Percentiles rank a stretch among this genome's conserved stretches.
Evolutionary conservation across 2,888 invertebrate species (phyloP).

Genomic region (Parnassius apollo): DNA sequence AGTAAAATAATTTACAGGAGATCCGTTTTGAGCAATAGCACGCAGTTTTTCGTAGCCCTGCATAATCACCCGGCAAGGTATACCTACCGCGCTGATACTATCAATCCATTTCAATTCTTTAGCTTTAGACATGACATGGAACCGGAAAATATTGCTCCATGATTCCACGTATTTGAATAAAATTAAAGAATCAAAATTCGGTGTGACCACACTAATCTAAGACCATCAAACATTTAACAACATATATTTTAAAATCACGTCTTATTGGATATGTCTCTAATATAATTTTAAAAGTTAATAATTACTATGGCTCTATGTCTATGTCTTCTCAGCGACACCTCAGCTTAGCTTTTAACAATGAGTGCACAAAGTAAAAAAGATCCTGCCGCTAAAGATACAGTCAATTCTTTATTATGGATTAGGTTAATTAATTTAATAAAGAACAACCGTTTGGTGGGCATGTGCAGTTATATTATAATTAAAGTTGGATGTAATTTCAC

Average conservation of each 20-base stretch:
- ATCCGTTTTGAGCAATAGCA: constrained; percentile 24
- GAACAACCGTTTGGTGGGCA: too few species aligned
- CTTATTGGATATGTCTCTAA: constrained; percentile 69
- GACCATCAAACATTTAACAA: constrained; percentile 27
- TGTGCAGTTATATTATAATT: too few species aligned
- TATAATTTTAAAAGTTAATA: constrained; percentile 56
- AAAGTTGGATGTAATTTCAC: not conserved
- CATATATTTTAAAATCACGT: constrained; percentile 58
- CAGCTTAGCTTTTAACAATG: constrained; percentile 2
- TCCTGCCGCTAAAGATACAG: too few species aligned
- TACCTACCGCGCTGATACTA: constrained; percentile 16
- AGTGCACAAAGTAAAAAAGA: not conserved
- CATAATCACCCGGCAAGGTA: constrained; percentile 19
- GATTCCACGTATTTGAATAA: not conserved
- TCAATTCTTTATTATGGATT: too few species aligned
- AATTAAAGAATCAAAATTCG: constrained; percentile 10
- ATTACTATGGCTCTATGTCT: constrained; percentile 27
- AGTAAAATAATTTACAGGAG: constrained; percentile 19
- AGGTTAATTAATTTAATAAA: too few species aligned
- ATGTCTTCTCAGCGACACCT: constrained; percentile 21
- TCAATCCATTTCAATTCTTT: constrained; percentile 14
- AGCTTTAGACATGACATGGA: constrained; percentile 7
- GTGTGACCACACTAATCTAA: constrained; percentile 16
- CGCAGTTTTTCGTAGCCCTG: constrained; percentile 14
- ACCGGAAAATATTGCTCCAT: constrained; percentile 3